Evolutionary conservation across 2,797 vertebrate species (phyloP), one percentile per base, ranked within the genome.

Genomic region (Heteromormyrus szaboi): DNA sequence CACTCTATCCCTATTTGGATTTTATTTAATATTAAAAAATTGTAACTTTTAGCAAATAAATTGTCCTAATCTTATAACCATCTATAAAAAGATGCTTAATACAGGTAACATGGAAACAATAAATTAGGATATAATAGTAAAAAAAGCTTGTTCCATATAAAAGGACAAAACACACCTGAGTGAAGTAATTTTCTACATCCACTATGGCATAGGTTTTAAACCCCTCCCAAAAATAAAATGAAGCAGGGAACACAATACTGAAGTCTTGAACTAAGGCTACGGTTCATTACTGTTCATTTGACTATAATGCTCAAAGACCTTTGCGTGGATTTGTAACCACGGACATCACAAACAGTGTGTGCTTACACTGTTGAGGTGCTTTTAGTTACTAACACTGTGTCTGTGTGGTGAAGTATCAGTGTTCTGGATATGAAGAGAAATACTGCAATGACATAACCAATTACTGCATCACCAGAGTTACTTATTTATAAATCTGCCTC

Each of bases 11-110:
- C 6, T 22, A 81, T 83, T 59, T 11, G 51, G 76, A 7, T 51
- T 89, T 89, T 89, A 89, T 89, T 89, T 68, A 44, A 85, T 85
- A 46, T 85, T 65, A 22, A 19, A 68, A 76, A 81, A 53, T 56
- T 46, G 41, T 46, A 46, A 44, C 54, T 65, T 89, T 85, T 51
- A 50, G 88, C 81, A 85, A 85, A 85, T 8, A 3, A 59, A 46
- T 65, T 89, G n/a, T 65, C 46, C 17, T 59, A 89, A 85, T 85
- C 46, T 6, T 29, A 6, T 59, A 85, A 85, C 41, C 44, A 56
- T 51, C 65, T 72, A 72, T 72, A 59, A 87, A 68, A 62, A 25
- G 11, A 85, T 85, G 59, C 84, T 88, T 65, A 29, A 85, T 81
- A 50, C 33, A 56, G 22, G 33, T 37, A 88, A 79, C 44, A 79